Evolutionary conservation across 2,888 invertebrate genomes (phyloP), one percentile per base, ranked within the genome.

Genomic region (Cheilosia impressa): DNA sequence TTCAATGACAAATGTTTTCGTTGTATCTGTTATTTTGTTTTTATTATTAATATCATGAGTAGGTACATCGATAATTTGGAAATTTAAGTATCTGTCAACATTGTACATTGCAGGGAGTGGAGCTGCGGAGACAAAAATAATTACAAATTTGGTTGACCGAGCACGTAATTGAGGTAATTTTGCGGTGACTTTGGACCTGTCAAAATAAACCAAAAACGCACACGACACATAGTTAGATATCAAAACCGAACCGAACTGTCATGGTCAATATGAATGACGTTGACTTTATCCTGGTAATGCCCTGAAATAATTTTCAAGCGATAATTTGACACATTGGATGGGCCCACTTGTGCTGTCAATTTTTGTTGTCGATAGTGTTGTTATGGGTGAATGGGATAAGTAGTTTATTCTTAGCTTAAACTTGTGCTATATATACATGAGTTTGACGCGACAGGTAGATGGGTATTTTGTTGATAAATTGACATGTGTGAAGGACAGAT

Each of bases 331-430:
- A 72, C 7, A 79, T 65, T 31, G 60, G 34, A 65, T 58, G 58
- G 19, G 45, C 31, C 4, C 45, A 78, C 69, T 77, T 82, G 60
- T 82, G 57, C 65, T 71, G 77, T 78, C 78, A 78, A 62, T 19
- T 17, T 41, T 58, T 50, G 22, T 38, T 47, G 15, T 50, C 15
- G 15, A 60, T 10, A 47, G 0, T 17, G 7, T n/a, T 71, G 13
- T 60, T 68, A 34, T 43, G 4, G 34, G 47, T 15, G 47, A 50
- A 60, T 71, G 13, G 34, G 7, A 13, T 17, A 7, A 17, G 45
- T 10, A 34, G 10, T 34, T 45, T 45, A 45, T 45, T 45, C 17
- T 5, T 34, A 34, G 2, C 3, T 10, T 10, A 10, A 9, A 34
- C 3, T 1, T 9, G n/a, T n/a, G 19, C 9, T 34, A 34, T 27